These are phyloP conservation scores for Thera britannica DNA, from an alignment of 2,888 invertebrate genomes.

Conservation along the genomic window DNA sequence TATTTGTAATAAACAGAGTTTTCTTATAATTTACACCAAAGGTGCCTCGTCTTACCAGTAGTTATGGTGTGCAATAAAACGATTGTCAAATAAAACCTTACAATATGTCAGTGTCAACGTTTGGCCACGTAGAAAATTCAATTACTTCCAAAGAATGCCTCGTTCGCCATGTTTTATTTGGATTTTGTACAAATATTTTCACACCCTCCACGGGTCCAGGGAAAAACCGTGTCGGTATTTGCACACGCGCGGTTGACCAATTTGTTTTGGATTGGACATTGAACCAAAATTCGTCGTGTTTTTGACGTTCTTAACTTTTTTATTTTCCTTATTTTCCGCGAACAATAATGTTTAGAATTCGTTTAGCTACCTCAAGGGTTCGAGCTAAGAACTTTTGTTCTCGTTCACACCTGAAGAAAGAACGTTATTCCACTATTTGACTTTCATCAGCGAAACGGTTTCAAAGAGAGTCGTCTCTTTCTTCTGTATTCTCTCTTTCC, in stretches of 20 bases:
- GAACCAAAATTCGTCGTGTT: background rate
- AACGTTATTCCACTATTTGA: background rate
- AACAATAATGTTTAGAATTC: background rate
- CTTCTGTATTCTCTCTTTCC: background rate
- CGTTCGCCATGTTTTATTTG: constrained; percentile 17
- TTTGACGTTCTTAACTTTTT: background rate
- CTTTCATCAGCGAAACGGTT: background rate
- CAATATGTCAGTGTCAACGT: constrained; percentile 4
- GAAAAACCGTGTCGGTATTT: constrained; percentile 19
- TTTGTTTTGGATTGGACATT: constrained; percentile 14
- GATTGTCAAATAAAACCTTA: background rate
- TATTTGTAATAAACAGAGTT: no score
- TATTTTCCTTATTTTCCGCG: no score
- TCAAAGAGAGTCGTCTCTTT: background rate
- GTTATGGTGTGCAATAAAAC: background rate
- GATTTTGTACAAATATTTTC: constrained; percentile 24
- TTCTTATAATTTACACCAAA: no score
- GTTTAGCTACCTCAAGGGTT: no score
- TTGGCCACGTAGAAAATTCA: constrained; percentile 21
- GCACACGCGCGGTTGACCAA: constrained; percentile 14
- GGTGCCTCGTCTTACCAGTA: no score
- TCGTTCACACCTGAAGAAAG: no score
- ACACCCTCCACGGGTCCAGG: constrained; percentile 4
- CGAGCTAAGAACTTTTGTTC: no score
- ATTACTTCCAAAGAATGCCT: constrained; percentile 25